phyloP scores from a whole-genome alignment of 1,140 invertebrate genomes.

The Chironomus striatipennis region DNA sequence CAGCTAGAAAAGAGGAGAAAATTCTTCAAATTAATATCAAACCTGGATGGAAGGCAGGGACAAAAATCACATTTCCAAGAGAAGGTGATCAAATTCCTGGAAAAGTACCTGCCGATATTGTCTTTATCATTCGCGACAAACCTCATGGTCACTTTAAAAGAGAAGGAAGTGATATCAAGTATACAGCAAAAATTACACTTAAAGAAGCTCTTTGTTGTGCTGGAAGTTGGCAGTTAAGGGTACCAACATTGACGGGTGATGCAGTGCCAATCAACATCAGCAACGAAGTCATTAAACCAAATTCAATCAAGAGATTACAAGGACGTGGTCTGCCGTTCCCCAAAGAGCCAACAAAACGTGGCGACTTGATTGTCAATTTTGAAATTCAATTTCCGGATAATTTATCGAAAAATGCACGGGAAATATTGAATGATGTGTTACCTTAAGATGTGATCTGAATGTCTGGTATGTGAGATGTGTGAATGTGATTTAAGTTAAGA shows the following conservation, averaged over 20 bases:
- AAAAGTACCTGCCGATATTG: slow-evolving; percentile 86
- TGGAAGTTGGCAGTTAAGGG: slow-evolving; percentile 55
- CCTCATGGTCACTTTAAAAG: slow-evolving; percentile 76
- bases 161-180: slow-evolving; percentile 77
- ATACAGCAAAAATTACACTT: slow-evolving; percentile 69
- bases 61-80: slow-evolving; percentile 87
- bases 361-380: slow-evolving; percentile 82
- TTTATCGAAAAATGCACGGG: slow-evolving; percentile 56
- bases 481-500: no score
- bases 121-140: slow-evolving; percentile 93
- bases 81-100: slow-evolving; percentile 84
- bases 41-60: slow-evolving; percentile 92
- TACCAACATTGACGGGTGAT: slow-evolving; percentile 72
- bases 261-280: slow-evolving; percentile 59
- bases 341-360: slow-evolving; percentile 69
- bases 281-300: slow-evolving; percentile 74
- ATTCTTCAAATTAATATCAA: slow-evolving; percentile 87
- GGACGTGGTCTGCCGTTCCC: slow-evolving; percentile 79
- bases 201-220: slow-evolving; percentile 63
- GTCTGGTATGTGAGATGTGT: slow-evolving; percentile 27
- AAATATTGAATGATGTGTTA: slow-evolving; percentile 64
- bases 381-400: slow-evolving; percentile 82
- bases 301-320: slow-evolving; percentile 61
- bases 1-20: slow-evolving; percentile 74
- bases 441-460: slow-evolving; percentile 40